phyloP scores from a whole-genome alignment of 2,797 vertebrate species.

The Rhinoraja longicauda region DNA sequence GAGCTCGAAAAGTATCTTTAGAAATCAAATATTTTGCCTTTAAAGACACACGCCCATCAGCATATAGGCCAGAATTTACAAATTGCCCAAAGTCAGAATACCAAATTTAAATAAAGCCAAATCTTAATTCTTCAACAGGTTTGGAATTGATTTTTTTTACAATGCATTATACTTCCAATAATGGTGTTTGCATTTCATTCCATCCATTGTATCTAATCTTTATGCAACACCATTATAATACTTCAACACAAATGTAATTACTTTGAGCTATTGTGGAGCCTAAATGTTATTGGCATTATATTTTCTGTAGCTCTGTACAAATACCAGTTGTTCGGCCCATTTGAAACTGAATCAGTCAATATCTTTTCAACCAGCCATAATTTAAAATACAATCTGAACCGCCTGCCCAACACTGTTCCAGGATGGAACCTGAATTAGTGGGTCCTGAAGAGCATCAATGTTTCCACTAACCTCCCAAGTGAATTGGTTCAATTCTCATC shows the following conservation, averaged over 20 bases:
- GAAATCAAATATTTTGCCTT: background rate
- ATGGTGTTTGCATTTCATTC: too few species aligned
- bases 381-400: background rate
- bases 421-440: background rate
- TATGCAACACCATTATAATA: background rate
- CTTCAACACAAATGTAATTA: background rate
- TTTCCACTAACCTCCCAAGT: constrained; percentile 70
- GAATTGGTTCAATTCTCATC: constrained; percentile 85
- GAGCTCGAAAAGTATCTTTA: background rate
- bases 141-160: too few species aligned
- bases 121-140: background rate
- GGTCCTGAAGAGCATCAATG: background rate
- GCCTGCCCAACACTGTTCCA: background rate
- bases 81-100: background rate
- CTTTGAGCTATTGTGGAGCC: background rate
- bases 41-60: background rate
- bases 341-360: too few species aligned
- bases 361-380: background rate
- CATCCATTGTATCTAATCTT: background rate
- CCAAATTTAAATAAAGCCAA: background rate
- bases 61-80: background rate
- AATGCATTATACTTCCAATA: too few species aligned
- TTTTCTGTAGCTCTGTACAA: background rate
- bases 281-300: background rate
- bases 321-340: background rate